Conservation (phyloP, 2,797 vertebrate species). For the Danio tinwini region DNA sequence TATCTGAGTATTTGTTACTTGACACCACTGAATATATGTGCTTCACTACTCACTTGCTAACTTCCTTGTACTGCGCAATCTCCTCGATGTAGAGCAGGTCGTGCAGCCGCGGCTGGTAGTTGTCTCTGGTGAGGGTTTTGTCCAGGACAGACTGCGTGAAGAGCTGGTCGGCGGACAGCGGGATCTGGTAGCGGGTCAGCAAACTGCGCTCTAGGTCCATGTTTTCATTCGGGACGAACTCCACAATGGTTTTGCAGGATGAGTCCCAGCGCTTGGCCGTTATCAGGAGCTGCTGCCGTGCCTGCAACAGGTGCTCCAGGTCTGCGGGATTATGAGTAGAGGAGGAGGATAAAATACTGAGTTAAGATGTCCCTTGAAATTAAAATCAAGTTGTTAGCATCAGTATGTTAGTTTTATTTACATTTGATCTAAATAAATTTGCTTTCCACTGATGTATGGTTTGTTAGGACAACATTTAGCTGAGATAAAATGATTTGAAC, state of each 20-base stretch:
- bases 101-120: slow-evolving; percentile 96
- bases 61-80: slow-evolving; percentile 99
- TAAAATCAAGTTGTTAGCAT: too few relatives aligned
- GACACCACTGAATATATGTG: too few relatives aligned
- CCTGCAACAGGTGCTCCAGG: slow-evolving; percentile 95
- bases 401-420: too few relatives aligned
- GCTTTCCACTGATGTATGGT: too few relatives aligned
- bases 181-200: slow-evolving; percentile 97
- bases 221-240: slow-evolving; percentile 94
- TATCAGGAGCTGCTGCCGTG: slow-evolving; percentile 93
- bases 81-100: slow-evolving; percentile 99
- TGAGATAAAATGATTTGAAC: too few relatives aligned
- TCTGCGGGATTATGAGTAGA: slow-evolving; percentile 75
- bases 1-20: too few relatives aligned
- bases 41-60: slow-evolving; percentile 98
- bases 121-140: slow-evolving; percentile 93
- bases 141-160: slow-evolving; percentile 99
- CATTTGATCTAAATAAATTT: too few relatives aligned
- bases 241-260: slow-evolving; percentile 95
- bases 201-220: slow-evolving; percentile 96
- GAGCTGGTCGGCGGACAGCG: slow-evolving; percentile 97
- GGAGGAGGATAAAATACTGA: not conserved
- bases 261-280: slow-evolving; percentile 98
- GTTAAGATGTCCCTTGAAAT: too few relatives aligned
- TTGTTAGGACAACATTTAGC: too few relatives aligned